A percentile compares a stretch with the other conserved stretches of the same genome.
These are phyloP conservation scores for Dolichopus griseipennis DNA, from an alignment of 2,888 invertebrate species.

Conservation along the genomic window DNA sequence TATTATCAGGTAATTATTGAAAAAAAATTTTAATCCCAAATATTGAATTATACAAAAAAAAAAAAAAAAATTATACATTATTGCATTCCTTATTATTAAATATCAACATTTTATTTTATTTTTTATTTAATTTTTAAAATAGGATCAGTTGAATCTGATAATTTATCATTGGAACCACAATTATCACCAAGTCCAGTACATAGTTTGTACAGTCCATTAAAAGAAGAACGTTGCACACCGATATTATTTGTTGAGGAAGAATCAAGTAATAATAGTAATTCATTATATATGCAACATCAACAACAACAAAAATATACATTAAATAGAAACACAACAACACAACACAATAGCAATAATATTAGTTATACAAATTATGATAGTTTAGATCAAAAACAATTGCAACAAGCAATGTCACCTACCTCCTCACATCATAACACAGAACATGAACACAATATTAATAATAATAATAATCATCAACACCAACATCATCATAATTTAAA, in stretches of 20 bases:
- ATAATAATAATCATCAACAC: conserved; percentile 30
- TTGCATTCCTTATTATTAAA: background rate
- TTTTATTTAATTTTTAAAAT: conserved; percentile 37
- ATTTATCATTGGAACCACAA: conserved; percentile 59
- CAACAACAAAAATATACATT: conserved; percentile 21
- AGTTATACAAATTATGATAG: conserved; percentile 26
- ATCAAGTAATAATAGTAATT: conserved; percentile 59
- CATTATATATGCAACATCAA: conserved; percentile 39
- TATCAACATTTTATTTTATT: background rate
- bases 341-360: conserved; percentile 23
- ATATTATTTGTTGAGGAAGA: conserved; percentile 61
- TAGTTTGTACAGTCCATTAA: conserved; percentile 51
- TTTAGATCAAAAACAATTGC: conserved; percentile 27
- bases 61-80: too few species aligned
- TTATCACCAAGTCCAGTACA: conserved; percentile 43
- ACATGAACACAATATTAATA: conserved; percentile 29
- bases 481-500: conserved; percentile 28
- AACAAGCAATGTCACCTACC: conserved; percentile 22
- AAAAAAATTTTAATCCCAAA: too few species aligned
- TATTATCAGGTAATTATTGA: conserved; percentile 72
- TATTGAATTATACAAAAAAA: too few species aligned
- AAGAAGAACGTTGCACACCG: conserved; percentile 59
- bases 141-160: conserved; percentile 75
- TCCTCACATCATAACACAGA: conserved; percentile 23
- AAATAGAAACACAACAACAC: conserved; percentile 27